Percentiles rank a stretch among this genome's conserved stretches.
These are phyloP conservation scores for Azemiops feae DNA, from an alignment of 2,113 vertebrate species.

Conservation along the genomic window DNA sequence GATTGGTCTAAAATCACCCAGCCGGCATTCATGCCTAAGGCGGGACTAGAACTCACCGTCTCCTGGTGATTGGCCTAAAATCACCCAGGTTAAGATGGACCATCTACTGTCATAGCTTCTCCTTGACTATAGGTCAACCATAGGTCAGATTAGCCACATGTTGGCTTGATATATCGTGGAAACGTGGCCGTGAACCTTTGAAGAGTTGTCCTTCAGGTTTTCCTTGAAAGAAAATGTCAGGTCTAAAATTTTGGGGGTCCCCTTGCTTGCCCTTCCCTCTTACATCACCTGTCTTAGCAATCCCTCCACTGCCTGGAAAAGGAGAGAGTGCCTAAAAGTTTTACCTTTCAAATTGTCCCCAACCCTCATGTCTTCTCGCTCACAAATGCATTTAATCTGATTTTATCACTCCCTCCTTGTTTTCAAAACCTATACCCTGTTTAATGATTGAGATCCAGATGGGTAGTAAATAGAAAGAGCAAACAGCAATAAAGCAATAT, in stretches of 20 bases:
- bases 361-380: not conserved
- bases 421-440: not conserved
- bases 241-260: not conserved
- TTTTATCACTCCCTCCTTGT: not conserved
- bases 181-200: not conserved
- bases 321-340: not conserved
- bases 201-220: not conserved
- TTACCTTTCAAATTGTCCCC: not conserved
- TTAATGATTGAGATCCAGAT: not conserved
- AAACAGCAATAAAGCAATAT: not conserved
- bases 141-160: too few species aligned
- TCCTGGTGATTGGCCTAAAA: not conserved
- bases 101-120: too few species aligned
- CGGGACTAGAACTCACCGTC: too few species aligned
- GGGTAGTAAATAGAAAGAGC: not conserved
- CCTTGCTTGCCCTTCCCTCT: not conserved
- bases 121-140: too few species aligned
- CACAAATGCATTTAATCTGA: not conserved
- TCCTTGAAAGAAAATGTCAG: not conserved
- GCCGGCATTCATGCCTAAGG: rapidly evolving
- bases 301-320: not conserved
- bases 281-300: too few species aligned
- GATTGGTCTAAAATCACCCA: too few species aligned
- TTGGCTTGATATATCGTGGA: too few species aligned
- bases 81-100: not conserved